These are phyloP conservation scores for Eulemur rufifrons DNA, from an alignment of 2,113 vertebrate species.

Conservation along the genomic window DNA sequence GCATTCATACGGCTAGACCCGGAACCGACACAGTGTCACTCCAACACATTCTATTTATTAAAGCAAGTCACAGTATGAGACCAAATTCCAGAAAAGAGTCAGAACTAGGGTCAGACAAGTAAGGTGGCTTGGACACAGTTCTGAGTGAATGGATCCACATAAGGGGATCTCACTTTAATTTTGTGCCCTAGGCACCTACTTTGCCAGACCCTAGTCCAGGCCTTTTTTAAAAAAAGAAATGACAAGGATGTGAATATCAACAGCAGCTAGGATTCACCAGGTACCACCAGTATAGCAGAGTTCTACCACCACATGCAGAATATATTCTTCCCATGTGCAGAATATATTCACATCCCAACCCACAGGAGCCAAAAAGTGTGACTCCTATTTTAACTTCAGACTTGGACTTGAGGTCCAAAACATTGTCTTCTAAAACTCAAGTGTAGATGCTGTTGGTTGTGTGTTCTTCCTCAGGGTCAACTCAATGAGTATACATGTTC, in stretches of 20 bases:
- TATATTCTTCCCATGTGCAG: neutral
- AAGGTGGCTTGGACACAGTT: rapidly evolving
- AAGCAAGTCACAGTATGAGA: neutral
- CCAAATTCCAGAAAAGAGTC: too few species aligned
- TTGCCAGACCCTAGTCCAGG: neutral
- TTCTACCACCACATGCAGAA: too few species aligned
- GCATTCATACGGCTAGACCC: neutral
- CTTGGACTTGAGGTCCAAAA: neutral
- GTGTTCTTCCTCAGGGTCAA: neutral
- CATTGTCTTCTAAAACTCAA: neutral
- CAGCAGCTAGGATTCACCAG: neutral
- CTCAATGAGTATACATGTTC: neutral
- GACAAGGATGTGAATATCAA: neutral
- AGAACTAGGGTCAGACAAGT: neutral
- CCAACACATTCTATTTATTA: neutral
- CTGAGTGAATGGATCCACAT: too few species aligned
- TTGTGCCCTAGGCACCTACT: neutral
- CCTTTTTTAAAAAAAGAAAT: neutral
- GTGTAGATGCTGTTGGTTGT: neutral
- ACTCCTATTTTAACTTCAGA: neutral
- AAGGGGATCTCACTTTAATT: neutral
- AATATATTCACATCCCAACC: rapidly evolving
- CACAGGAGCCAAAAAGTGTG: neutral
- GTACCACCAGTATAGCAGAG: too few species aligned
- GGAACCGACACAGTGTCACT: rapidly evolving